Evolutionary conservation across 2,797 vertebrate genomes (phyloP).

Genomic region (Hozukius guyotensis): DNA sequence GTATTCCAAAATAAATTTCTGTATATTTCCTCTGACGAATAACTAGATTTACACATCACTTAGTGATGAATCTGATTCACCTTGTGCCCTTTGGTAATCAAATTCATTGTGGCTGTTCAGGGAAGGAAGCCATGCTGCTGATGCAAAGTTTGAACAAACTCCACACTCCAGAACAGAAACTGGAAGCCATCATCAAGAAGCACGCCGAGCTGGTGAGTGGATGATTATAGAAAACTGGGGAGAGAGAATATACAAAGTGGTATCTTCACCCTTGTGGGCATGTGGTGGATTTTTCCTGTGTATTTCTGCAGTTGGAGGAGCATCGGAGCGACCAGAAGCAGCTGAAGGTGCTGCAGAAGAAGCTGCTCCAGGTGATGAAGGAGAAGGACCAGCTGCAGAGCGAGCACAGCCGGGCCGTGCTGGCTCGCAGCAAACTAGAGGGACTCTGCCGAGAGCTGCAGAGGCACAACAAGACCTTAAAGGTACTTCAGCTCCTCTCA

Average conservation of each 20-base stretch:
- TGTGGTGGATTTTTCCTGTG: not conserved
- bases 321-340: slow-evolving; percentile 94
- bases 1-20: not conserved
- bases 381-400: slow-evolving; percentile 97
- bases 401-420: slow-evolving; percentile 94
- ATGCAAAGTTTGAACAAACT: slow-evolving; percentile 96
- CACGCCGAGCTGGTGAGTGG: slow-evolving; percentile 95
- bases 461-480: slow-evolving; percentile 98
- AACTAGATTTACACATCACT: not conserved
- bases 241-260: not conserved
- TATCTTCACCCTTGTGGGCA: not conserved
- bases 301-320: slow-evolving; percentile 88
- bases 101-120: slow-evolving; percentile 66
- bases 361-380: slow-evolving; percentile 90
- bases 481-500: slow-evolving; percentile 75
- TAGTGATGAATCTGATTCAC: not conserved
- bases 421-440: slow-evolving; percentile 97
- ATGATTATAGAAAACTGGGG: not conserved
- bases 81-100: too few species aligned
- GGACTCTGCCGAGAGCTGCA: slow-evolving; percentile 96
- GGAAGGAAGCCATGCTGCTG: slow-evolving; percentile 93
- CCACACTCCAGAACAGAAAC: slow-evolving; percentile 90
- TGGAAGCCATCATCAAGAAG: slow-evolving; percentile 96
- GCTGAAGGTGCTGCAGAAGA: slow-evolving; percentile 93
- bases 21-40: not conserved